Percentiles rank a stretch among this genome's conserved stretches.
Conservation (phyloP, 1,140 invertebrate species). For the Cotesia vestalis region DNA sequence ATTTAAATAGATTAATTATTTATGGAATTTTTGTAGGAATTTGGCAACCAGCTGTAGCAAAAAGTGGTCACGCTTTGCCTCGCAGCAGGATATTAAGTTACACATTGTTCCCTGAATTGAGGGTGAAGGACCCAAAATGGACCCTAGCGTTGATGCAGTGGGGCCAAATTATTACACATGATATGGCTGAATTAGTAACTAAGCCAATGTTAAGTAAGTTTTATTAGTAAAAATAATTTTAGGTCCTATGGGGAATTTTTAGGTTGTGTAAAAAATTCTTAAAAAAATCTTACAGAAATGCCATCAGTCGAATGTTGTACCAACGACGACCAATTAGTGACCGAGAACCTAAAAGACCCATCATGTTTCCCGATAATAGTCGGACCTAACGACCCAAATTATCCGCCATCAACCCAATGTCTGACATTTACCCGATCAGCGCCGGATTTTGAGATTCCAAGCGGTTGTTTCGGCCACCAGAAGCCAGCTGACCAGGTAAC, state of each 20-base stretch:
- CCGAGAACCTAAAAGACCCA: conserved; percentile 62
- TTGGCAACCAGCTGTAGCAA: conserved; percentile 71
- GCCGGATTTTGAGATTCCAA: conserved; percentile 64
- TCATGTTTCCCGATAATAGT: conserved; percentile 88
- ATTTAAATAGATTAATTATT: no score
- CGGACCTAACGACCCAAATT: conserved; percentile 84
- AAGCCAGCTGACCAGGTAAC: conserved; percentile 82
- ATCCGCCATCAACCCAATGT: conserved; percentile 76
- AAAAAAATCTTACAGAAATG: conserved; percentile 1
- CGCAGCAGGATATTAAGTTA: conserved; percentile 76
- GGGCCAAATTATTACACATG: conserved; percentile 88
- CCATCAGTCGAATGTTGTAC: conserved; percentile 49
- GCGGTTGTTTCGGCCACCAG: conserved; percentile 64
- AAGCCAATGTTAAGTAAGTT: conserved; percentile 8
- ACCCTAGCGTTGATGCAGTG: conserved; percentile 85
- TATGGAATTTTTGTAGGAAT: conserved; percentile 64
- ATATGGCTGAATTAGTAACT: conserved; percentile 71
- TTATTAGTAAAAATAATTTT: no score
- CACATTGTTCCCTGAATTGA: conserved; percentile 73
- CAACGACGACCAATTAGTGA: conserved; percentile 70
- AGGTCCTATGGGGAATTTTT: no score
- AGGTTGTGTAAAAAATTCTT: background rate
- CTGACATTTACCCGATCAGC: conserved; percentile 87
- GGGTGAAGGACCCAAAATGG: conserved; percentile 73
- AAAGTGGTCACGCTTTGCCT: conserved; percentile 73